Conservation (phyloP, 35 echinoderm and acorn worm genomes). For the Eucidaris tribuloides region DNA sequence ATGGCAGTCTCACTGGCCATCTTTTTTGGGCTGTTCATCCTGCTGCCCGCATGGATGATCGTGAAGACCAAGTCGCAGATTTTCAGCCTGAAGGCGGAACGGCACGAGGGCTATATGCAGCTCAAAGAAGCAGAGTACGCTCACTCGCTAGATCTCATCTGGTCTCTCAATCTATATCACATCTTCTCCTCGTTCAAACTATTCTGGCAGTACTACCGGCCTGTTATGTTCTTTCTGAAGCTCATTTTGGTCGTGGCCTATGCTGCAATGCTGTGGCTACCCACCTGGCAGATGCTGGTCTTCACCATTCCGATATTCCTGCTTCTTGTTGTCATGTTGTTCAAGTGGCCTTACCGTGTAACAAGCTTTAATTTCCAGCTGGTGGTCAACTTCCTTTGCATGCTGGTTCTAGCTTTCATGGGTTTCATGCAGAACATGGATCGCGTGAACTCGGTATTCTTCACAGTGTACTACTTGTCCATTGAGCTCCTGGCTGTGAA, state of each 20-base stretch:
- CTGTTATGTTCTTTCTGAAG: constrained; percentile 85
- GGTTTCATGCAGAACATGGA: constrained; percentile 84
- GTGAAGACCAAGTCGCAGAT: constrained; percentile 81
- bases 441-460: constrained; percentile 66
- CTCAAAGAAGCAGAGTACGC: constrained; percentile 92
- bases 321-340: constrained; percentile 57
- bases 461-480: constrained; percentile 55
- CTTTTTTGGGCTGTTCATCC: constrained; percentile 61
- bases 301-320: constrained; percentile 53
- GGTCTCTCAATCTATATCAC: constrained; percentile 85
- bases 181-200: constrained; percentile 93
- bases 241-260: constrained; percentile 66
- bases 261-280: constrained; percentile 62
- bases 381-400: constrained; percentile 60
- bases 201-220: constrained; percentile 92
- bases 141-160: constrained; percentile 81
- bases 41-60: constrained; percentile 92
- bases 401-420: constrained; percentile 59
- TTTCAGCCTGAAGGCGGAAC: constrained; percentile 69
- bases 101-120: constrained; percentile 91
- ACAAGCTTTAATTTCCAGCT: constrained; percentile 85
- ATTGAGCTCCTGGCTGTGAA: constrained; percentile 69
- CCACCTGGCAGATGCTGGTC: constrained; percentile 63
- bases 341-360: constrained; percentile 87
- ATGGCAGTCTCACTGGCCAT: constrained; percentile 51